A percentile compares a stretch with the other conserved stretches of the same genome.
Conservation (phyloP, 2,113 vertebrate genomes). For the Typhlomys cinereus region DNA sequence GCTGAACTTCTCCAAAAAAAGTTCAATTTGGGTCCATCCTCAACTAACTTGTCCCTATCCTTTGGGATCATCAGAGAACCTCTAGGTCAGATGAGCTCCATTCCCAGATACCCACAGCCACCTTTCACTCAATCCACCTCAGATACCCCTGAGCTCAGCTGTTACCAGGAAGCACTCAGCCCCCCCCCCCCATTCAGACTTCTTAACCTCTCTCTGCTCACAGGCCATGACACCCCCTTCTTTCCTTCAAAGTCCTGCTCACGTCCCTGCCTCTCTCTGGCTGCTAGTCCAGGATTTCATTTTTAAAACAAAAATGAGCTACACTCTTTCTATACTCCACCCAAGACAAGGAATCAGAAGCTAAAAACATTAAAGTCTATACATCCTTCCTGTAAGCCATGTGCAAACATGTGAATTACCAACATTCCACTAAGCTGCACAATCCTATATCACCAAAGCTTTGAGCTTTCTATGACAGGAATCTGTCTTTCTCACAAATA, state of each 20-base stretch:
- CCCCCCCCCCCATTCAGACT: not conserved
- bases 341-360: not conserved
- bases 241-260: not conserved
- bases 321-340: not conserved
- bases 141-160: not conserved
- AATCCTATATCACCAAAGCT: not conserved
- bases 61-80: not conserved
- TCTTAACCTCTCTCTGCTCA: no score
- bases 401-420: not conserved
- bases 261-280: not conserved
- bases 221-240: not conserved
- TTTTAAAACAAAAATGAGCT: not conserved
- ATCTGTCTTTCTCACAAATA: not conserved
- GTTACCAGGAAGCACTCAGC: not conserved
- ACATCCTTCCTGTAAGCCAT: not conserved
- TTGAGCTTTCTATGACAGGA: not conserved
- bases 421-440: not conserved
- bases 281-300: not conserved
- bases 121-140: not conserved
- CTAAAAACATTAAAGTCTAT: not conserved
- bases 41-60: not conserved
- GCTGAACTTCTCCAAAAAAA: constrained; percentile 1
- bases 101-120: not conserved
- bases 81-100: not conserved
- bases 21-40: not conserved